Base-by-base conservation (phyloP, 2,113 vertebrate species). In the Melozone crissalis region DNA sequence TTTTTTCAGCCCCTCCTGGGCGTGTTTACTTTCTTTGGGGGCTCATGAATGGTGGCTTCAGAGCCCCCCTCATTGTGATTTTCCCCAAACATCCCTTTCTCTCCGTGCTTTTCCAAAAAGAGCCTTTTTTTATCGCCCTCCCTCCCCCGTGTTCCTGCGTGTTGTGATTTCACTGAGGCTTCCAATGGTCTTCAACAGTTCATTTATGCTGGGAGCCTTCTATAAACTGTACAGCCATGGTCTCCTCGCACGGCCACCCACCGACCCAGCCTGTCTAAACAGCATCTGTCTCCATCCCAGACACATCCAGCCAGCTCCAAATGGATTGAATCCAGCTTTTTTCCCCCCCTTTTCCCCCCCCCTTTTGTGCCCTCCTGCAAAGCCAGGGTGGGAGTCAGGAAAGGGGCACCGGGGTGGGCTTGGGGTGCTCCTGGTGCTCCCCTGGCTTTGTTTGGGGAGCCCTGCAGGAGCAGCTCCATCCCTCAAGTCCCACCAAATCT, bases 81-180 rank as follows among this genome's bases (percentile, higher is more conserved):
- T 94, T 95, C 97, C 86, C 71, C 93, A 97, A 95, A 95, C 91
- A 86, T 93, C 91, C 82, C 43, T 62, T 94, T 91, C 77, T 93
- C 65, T 65, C 47, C 1, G 31, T 80, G 82, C 59, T 23, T 49
- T 84, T 68, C 49, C 31, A 75, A 84, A 84, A 80, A 76, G 80
- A 86, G 55, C 39, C 93, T 19, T 65, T 78, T 91, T 92, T 82
- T 82, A 49, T 16, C 3, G 15, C 51, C 62, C 51, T 77, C 90
- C 79, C 81, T 87, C 92, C 82, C 90, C 94, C 43, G 11, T 93
- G 88, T 96, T 97, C 91, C 95, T 93, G 94, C 96, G 96, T 99
- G 99, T 99, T 99, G 98, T 99, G 99, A 99, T 99, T 99, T 98
- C 99, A 98, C 97, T 98, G 98, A 98, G 98, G 97, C 98, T 98